Evolutionary conservation across 2,797 vertebrate species (phyloP).

Genomic region (Epinephelus coioides): DNA sequence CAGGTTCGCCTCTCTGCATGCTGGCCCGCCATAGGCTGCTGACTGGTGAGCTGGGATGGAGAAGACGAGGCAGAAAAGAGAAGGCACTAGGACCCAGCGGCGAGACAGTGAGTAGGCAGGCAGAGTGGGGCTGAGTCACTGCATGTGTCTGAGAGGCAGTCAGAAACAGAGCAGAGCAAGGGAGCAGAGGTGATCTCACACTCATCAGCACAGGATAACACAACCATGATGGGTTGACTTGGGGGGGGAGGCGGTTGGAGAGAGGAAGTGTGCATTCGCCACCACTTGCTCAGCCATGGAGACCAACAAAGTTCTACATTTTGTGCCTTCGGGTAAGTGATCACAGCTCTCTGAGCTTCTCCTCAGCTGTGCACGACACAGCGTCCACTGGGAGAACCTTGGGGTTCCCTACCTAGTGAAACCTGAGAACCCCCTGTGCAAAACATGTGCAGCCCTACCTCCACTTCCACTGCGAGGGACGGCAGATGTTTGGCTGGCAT

Average conservation of each 20-base stretch:
- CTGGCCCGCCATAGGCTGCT: conserved; percentile 50
- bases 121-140: conserved; percentile 88
- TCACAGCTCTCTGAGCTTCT: conserved; percentile 54
- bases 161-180: conserved; percentile 79
- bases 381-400: conserved; percentile 73
- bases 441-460: conserved; percentile 77
- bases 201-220: conserved; percentile 87
- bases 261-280: conserved; percentile 78
- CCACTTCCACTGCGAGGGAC: conserved; percentile 56
- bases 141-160: conserved; percentile 86
- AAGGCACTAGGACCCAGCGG: conserved; percentile 87
- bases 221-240: conserved; percentile 90
- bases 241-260: conserved; percentile 65
- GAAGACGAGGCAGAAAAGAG: not conserved
- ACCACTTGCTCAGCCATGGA: conserved; percentile 84
- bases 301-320: conserved; percentile 91
- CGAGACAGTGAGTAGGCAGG: conserved; percentile 69
- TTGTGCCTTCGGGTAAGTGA: conserved; percentile 89
- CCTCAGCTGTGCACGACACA: conserved; percentile 71
- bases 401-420: conserved; percentile 84
- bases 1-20: conserved; percentile 30
- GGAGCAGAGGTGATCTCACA: conserved; percentile 86
- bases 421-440: conserved; percentile 79
- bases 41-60: conserved; percentile 47
- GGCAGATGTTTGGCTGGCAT: conserved; percentile 69